Evolutionary conservation across 2,888 invertebrate genomes (phyloP).

Genomic region (Scaptomyza reducta): DNA sequence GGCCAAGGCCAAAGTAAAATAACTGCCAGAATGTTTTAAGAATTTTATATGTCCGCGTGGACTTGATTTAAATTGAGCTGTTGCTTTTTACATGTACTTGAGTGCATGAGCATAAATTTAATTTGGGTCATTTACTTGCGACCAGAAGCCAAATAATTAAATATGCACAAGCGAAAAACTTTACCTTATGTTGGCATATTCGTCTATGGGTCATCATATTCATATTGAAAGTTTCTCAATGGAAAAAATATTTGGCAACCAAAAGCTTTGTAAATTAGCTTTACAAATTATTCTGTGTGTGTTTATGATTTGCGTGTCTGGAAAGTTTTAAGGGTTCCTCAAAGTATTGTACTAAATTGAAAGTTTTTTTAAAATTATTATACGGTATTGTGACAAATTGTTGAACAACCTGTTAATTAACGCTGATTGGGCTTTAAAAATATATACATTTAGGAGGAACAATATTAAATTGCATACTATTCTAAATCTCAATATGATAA

Average conservation of each 20-base stretch:
- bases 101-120: constrained; percentile 5
- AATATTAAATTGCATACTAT: not conserved
- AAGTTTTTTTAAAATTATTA: too few relatives aligned
- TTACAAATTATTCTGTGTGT: not conserved
- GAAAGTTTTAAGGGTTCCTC: not conserved
- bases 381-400: too few relatives aligned
- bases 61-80: constrained; percentile 23
- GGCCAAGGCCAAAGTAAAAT: constrained; percentile 23
- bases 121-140: not conserved
- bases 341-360: not conserved
- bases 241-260: not conserved
- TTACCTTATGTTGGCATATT: constrained; percentile 10
- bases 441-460: not conserved
- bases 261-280: not conserved
- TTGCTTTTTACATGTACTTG: constrained; percentile 12
- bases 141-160: constrained; percentile 19
- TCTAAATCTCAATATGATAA: too few relatives aligned
- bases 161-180: constrained; percentile 20
- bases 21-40: constrained; percentile 18
- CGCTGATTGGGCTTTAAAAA: not conserved
- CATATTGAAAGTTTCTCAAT: constrained; percentile 6
- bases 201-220: constrained; percentile 1
- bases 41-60: constrained; percentile 24
- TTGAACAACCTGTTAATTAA: not conserved
- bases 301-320: not conserved